These are phyloP conservation scores for Muschampia plurimacula DNA, from an alignment of 2,888 invertebrate species.

Conservation along the genomic window DNA sequence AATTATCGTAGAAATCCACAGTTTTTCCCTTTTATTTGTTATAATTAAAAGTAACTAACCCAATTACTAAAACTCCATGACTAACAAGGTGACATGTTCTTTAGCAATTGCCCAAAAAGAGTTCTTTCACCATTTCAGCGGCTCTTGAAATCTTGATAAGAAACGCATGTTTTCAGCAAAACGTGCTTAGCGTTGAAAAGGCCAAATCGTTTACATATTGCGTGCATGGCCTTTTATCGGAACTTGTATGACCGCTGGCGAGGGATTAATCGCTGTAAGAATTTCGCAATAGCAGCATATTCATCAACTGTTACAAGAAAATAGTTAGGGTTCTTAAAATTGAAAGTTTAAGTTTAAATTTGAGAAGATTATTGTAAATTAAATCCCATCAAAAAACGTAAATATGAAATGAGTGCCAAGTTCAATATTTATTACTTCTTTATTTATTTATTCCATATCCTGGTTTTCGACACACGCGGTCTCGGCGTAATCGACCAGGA, in stretches of 20 bases:
- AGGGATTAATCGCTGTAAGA: neutral
- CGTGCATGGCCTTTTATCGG: slow-evolving; percentile 12
- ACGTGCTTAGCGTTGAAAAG: slow-evolving; percentile 31
- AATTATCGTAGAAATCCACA: neutral
- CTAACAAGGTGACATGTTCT: slow-evolving; percentile 35
- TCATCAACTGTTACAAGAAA: no score
- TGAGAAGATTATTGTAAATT: no score
- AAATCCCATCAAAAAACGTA: no score
- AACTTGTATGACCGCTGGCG: slow-evolving; percentile 9
- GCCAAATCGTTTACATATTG: slow-evolving; percentile 32
- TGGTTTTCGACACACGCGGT: no score
- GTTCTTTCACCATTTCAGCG: slow-evolving; percentile 31
- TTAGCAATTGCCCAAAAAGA: slow-evolving; percentile 30
- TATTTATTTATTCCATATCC: no score
- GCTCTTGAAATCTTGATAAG: slow-evolving; percentile 34
- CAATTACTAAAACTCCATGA: slow-evolving; percentile 16
- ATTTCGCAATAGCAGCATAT: no score
- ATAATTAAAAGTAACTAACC: neutral
- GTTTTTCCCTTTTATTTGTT: neutral
- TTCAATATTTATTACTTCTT: no score
- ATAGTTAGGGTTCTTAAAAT: no score
- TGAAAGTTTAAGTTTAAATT: no score
- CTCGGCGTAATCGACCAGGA: no score
- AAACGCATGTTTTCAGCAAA: slow-evolving; percentile 35
- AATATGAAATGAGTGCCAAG: no score